Conservation (phyloP, 2,797 vertebrate genomes). For the Hoplostethus mediterraneus region DNA sequence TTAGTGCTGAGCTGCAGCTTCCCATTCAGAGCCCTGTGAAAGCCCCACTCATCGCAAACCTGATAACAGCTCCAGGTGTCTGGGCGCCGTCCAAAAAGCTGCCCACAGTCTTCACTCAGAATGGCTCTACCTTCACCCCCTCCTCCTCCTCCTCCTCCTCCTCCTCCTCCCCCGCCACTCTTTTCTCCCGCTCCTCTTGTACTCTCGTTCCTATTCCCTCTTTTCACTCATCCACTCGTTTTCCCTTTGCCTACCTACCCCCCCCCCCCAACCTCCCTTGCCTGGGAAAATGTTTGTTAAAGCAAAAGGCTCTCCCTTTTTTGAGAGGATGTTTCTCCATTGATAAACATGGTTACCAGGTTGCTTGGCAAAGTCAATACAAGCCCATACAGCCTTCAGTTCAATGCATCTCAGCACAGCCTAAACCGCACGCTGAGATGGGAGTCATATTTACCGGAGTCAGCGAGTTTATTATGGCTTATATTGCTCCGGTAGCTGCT, state of each 20-base stretch:
- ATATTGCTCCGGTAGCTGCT: slow-evolving; percentile 63
- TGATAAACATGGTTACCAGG: slow-evolving; percentile 54
- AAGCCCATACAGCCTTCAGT: slow-evolving; percentile 49
- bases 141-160: neutral
- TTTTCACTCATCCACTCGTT: slow-evolving; percentile 39
- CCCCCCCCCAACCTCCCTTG: too few relatives aligned
- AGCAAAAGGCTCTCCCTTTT: slow-evolving; percentile 25
- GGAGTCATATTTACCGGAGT: slow-evolving; percentile 72
- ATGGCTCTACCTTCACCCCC: slow-evolving; percentile 37
- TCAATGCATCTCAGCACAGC: slow-evolving; percentile 56
- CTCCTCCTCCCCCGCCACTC: neutral
- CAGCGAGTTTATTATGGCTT: slow-evolving; percentile 77
- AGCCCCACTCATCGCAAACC: slow-evolving; percentile 63
- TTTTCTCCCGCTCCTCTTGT: slow-evolving; percentile 16
- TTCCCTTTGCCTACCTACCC: slow-evolving; percentile 7
- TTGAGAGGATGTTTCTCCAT: slow-evolving; percentile 47
- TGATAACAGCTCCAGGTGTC: slow-evolving; percentile 77
- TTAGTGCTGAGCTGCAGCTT: slow-evolving; percentile 76
- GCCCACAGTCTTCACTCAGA: slow-evolving; percentile 62
- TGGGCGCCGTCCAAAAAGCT: slow-evolving; percentile 72
- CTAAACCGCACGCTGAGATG: slow-evolving; percentile 63
- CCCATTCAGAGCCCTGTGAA: slow-evolving; percentile 71
- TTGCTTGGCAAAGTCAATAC: slow-evolving; percentile 58
- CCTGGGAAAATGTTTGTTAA: slow-evolving; percentile 48
- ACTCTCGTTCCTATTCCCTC: slow-evolving; percentile 10